Percentiles rank a stretch among this genome's conserved stretches.
phyloP scores from a whole-genome alignment of 2,888 invertebrate genomes.

The Frankliniella intonsa region DNA sequence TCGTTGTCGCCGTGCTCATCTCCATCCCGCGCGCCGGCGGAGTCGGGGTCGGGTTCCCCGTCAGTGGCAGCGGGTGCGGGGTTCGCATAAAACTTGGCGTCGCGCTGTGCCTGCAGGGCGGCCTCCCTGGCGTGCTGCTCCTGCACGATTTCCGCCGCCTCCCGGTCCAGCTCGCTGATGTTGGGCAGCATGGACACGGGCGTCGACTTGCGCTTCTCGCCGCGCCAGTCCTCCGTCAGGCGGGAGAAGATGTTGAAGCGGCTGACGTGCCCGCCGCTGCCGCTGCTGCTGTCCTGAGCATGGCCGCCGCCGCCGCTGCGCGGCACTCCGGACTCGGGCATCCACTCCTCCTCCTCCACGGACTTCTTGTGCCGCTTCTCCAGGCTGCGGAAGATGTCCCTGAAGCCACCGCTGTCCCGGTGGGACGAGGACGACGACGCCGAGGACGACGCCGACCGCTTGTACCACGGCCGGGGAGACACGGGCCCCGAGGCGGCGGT shows the following conservation, averaged over 20 bases:
- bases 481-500: slow-evolving; percentile 41
- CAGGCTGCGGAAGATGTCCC: slow-evolving; percentile 36
- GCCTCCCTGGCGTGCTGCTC: slow-evolving; percentile 48
- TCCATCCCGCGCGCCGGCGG: slow-evolving; percentile 36
- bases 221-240: slow-evolving; percentile 28
- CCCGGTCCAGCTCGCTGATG: slow-evolving; percentile 73
- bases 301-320: not conserved
- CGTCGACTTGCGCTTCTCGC: slow-evolving; percentile 42
- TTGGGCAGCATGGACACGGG: slow-evolving; percentile 62
- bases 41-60: slow-evolving; percentile 40
- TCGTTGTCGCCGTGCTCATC: slow-evolving; percentile 40
- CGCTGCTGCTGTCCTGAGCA: slow-evolving; percentile 12
- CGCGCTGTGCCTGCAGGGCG: slow-evolving; percentile 40
- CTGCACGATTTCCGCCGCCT: slow-evolving; percentile 69
- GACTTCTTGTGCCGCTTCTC: slow-evolving; percentile 31
- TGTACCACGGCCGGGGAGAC: slow-evolving; percentile 65
- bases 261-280: slow-evolving; percentile 28
- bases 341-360: slow-evolving; percentile 41
- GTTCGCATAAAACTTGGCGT: slow-evolving; percentile 42
- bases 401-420: slow-evolving; percentile 6
- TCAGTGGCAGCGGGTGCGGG: slow-evolving; percentile 33
- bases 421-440: not conserved
- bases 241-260: slow-evolving; percentile 36
- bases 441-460: slow-evolving; percentile 40
- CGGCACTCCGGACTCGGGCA: slow-evolving; percentile 50